These are phyloP conservation scores for Polypedilum vanderplanki DNA, from an alignment of 1,140 invertebrate genomes.

Conservation along the genomic window DNA sequence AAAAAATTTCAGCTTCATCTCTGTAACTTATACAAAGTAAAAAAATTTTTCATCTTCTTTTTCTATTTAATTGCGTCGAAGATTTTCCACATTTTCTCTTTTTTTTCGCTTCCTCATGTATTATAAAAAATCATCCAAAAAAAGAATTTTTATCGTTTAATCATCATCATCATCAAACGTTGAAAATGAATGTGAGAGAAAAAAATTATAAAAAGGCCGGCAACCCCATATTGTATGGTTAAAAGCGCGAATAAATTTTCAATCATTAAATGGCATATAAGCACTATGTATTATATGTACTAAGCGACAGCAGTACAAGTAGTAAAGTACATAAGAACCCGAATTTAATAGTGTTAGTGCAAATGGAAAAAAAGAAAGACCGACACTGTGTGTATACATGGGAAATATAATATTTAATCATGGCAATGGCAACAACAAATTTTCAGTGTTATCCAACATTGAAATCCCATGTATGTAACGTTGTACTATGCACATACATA, in stretches of 20 bases:
- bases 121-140: too few relatives aligned
- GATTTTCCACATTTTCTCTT: background rate
- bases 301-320: too few relatives aligned
- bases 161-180: too few relatives aligned
- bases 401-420: constrained; percentile 24
- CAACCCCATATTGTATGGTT: too few relatives aligned
- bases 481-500: too few relatives aligned
- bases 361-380: background rate
- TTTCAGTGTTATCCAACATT: constrained; percentile 24
- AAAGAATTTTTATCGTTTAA: too few relatives aligned
- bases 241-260: background rate
- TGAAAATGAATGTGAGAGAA: too few relatives aligned
- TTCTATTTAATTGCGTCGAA: constrained; percentile 27
- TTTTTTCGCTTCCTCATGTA: background rate
- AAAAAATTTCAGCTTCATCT: too few relatives aligned
- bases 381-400: background rate
- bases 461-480: background rate
- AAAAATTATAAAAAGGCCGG: too few relatives aligned
- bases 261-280: background rate
- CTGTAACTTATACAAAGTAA: too few relatives aligned
- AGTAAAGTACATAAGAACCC: too few relatives aligned
- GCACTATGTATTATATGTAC: background rate
- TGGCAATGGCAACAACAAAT: background rate
- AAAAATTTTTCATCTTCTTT: background rate
- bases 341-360: background rate